These are phyloP conservation scores for Panagrolaimus sp. DNA, from an alignment of 1,140 invertebrate genomes.

Conservation along the genomic window DNA sequence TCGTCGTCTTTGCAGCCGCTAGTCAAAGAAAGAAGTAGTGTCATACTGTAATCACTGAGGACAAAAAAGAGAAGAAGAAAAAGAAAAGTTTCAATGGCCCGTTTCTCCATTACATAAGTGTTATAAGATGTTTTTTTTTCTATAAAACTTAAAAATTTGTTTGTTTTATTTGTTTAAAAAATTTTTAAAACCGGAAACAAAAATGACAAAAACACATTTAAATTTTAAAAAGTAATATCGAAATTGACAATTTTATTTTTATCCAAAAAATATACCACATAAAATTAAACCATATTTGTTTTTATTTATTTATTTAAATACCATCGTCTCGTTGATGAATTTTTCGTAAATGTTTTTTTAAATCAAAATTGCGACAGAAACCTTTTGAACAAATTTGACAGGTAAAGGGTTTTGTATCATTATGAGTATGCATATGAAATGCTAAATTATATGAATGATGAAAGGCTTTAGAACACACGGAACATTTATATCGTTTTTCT, in stretches of 20 bases:
- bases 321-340: constrained; percentile 65
- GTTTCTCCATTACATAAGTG: constrained; percentile 7
- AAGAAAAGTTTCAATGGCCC: background rate
- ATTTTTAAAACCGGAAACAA: constrained; percentile 11
- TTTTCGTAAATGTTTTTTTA: constrained; percentile 97
- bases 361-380: constrained; percentile 95
- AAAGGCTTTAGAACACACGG: constrained; percentile 67
- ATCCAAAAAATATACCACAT: no score
- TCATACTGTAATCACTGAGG: background rate
- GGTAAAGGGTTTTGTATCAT: constrained; percentile 41
- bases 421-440: constrained; percentile 76
- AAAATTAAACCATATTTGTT: no score
- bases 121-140: constrained; percentile 4
- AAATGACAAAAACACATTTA: constrained; percentile 2
- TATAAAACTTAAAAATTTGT: background rate
- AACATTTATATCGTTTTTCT: constrained; percentile 67
- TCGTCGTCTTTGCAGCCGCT: background rate
- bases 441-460: constrained; percentile 97
- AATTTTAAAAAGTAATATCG: background rate
- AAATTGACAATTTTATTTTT: constrained; percentile 9
- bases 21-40: background rate
- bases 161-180: constrained; percentile 8
- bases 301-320: no score
- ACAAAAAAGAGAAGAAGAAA: background rate
- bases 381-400: constrained; percentile 78